Evolutionary conservation across 2,888 invertebrate species (phyloP).

Genomic region (Malachius bipustulatus): DNA sequence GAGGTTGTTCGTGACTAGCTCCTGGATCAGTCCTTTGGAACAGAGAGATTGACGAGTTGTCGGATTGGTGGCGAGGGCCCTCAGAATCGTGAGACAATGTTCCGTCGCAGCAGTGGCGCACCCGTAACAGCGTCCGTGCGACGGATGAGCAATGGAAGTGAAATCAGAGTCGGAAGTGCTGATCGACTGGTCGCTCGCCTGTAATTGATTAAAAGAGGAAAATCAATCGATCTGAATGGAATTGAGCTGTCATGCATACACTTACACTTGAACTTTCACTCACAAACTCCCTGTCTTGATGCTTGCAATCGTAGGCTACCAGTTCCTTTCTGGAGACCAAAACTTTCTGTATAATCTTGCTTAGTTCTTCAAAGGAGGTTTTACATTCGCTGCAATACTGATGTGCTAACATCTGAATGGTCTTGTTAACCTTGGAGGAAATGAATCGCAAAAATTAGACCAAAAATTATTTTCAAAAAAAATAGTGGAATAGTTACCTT

Average conservation of each 20-base stretch:
- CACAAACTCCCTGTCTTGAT: slow-evolving; percentile 47
- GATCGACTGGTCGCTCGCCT: too few relatives aligned
- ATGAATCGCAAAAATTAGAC: background rate
- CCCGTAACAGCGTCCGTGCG: too few relatives aligned
- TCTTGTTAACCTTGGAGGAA: slow-evolving; percentile 77
- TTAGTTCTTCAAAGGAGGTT: slow-evolving; percentile 88
- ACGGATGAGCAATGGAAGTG: too few relatives aligned
- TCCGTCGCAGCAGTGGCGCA: slow-evolving; percentile 86
- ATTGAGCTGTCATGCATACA: too few relatives aligned
- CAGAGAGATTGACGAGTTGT: slow-evolving; percentile 65
- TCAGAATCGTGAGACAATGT: slow-evolving; percentile 81
- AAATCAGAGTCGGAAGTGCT: too few relatives aligned
- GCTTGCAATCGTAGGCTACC: slow-evolving; percentile 80
- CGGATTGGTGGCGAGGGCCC: slow-evolving; percentile 75
- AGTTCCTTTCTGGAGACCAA: slow-evolving; percentile 83
- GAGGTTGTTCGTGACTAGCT: slow-evolving; percentile 81
- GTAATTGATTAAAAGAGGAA: too few relatives aligned
- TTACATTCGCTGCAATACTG: slow-evolving; percentile 93
- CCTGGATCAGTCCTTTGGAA: slow-evolving; percentile 76
- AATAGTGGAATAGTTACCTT: slow-evolving; percentile 31
- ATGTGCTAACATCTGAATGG: slow-evolving; percentile 87
- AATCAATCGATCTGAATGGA: too few relatives aligned
- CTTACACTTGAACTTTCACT: too few relatives aligned
- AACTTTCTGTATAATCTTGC: slow-evolving; percentile 80
- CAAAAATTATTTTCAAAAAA: slow-evolving; percentile 19